Base-by-base conservation (phyloP, 2,888 invertebrate species). In the Drosophila quinaria region DNA sequence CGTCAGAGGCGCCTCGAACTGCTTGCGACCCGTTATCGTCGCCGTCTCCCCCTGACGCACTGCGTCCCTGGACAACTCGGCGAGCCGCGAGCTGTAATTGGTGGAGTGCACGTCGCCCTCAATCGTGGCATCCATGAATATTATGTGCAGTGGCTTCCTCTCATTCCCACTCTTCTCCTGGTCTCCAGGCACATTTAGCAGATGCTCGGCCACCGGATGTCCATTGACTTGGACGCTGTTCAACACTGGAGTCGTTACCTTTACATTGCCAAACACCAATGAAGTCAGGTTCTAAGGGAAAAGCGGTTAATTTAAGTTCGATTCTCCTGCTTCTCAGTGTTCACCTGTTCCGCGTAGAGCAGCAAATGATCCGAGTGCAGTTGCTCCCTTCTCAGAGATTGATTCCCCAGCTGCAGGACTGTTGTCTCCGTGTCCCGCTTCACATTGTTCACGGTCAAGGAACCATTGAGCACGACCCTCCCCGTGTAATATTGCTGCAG, bases 401-500 rank as follows among this genome's bases (percentile, higher is more conserved):
- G 78, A 0, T 56, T 56, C 4, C 46, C 54, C n/a, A 84, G 56
- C 6, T 54, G 15, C 11, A 87, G 4, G 0, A 19, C 51, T 0
- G 87, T 67, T 4, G 5, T 39, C 0, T 17, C 11, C 0, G 78
- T 72, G 37, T 90, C 88, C 0, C 74, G 44, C 1, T 55, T 64
- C 8, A 92, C 31, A 68, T 89, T 89, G 5, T 69, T 74, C 0
- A 92, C 62, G 1, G 87, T 89, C 41, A 92, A 64, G 0, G 90
- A 85, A 1, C 92, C 92, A 13, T 89, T 89, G 1, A 92, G 70
- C 1, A 77, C 76, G 1, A 92, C 80, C 59, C 70, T 85, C 19
- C 89, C 91, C 0, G 87, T 90, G 29, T 92, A 92, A 22, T 83
- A 87, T 37, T 92, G 92, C 59, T 90, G 84, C 5, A 91, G 0